Evolutionary conservation across 2,888 invertebrate genomes (phyloP).

Genomic region (Yponomeuta cagnagella): DNA sequence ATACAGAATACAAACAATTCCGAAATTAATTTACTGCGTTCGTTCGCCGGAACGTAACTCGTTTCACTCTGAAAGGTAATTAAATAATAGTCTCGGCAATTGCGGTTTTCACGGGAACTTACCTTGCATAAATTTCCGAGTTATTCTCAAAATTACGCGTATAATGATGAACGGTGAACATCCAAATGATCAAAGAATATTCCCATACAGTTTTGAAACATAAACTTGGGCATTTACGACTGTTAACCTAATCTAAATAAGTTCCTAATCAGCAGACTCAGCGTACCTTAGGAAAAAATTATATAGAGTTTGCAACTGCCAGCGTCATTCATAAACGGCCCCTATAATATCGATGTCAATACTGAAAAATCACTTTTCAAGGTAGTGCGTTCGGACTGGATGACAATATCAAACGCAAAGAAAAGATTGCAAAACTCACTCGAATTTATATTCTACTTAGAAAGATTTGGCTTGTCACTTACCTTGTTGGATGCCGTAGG

Average conservation of each 20-base stretch:
- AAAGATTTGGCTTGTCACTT: neutral
- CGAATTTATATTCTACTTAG: neutral
- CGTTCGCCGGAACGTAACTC: conserved; percentile 6
- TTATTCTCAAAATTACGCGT: neutral
- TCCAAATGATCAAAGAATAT: neutral
- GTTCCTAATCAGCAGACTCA: too few species aligned
- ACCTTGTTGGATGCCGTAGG: conserved; percentile 70
- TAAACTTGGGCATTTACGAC: too few species aligned
- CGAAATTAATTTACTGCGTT: conserved; percentile 7
- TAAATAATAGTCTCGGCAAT: conserved; percentile 4
- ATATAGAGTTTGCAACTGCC: too few species aligned
- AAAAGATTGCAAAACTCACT: too few species aligned
- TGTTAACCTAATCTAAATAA: too few species aligned
- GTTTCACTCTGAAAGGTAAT: conserved; percentile 6
- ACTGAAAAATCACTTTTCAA: too few species aligned
- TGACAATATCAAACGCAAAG: too few species aligned
- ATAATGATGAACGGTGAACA: neutral
- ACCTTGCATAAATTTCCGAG: neutral
- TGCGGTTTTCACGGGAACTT: conserved; percentile 7
- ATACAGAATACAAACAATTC: conserved; percentile 5
- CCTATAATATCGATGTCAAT: too few species aligned
- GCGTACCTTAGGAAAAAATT: too few species aligned
- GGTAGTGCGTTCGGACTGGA: too few species aligned
- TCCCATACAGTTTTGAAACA: neutral
- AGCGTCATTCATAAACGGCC: too few species aligned